These are phyloP conservation scores for Platorchestia sp. DNA, from an alignment of 1,140 invertebrate species.

Conservation along the genomic window DNA sequence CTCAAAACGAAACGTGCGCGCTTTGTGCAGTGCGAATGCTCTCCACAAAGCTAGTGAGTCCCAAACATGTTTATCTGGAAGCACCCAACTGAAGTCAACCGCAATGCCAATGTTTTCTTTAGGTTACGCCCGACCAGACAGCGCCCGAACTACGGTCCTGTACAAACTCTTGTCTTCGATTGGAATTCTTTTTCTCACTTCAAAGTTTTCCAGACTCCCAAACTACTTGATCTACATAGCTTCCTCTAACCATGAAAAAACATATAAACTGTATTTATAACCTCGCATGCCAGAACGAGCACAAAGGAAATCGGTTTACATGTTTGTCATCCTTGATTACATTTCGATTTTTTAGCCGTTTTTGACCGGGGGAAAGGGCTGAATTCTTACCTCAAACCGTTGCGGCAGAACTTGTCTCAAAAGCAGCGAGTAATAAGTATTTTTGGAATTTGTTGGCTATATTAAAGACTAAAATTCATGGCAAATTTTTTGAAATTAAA, in stretches of 20 bases:
- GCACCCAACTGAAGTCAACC: neutral
- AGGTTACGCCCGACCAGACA: neutral
- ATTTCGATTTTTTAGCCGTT: neutral
- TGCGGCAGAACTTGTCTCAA: neutral
- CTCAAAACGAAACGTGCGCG: neutral
- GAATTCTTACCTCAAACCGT: no score
- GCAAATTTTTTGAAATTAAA: no score
- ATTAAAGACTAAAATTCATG: no score
- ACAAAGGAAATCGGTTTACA: neutral
- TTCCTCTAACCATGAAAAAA: neutral
- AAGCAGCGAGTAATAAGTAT: no score
- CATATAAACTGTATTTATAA: neutral
- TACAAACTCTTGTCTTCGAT: neutral
- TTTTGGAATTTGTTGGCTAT: no score
- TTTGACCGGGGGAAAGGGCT: no score
- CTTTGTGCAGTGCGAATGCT: neutral
- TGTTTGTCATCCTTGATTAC: neutral
- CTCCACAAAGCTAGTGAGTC: neutral
- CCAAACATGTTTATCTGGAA: neutral
- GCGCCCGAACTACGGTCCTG: neutral
- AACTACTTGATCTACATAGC: neutral
- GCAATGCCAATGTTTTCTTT: neutral
- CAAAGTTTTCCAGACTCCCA: neutral
- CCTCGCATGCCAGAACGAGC: neutral
- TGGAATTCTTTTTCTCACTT: neutral